Conservation (phyloP, 2,888 invertebrate species). For the Agonopterix alstromeriana region DNA sequence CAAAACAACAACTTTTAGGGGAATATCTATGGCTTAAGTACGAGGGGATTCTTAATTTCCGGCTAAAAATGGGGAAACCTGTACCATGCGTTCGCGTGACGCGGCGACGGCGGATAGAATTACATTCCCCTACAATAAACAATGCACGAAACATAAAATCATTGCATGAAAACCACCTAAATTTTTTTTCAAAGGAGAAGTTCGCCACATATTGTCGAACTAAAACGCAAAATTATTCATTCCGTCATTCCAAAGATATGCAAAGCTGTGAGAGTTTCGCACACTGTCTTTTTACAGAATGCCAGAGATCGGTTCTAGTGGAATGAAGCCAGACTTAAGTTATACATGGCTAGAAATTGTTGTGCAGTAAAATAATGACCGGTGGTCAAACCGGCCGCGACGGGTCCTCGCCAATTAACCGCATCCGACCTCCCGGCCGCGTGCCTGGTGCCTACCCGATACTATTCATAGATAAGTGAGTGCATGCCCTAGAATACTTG, state of each 20-base stretch:
- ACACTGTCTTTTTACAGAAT: too few species aligned
- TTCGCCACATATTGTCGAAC: neutral
- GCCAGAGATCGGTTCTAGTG: too few species aligned
- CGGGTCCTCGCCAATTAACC: constrained; percentile 69
- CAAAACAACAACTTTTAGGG: constrained; percentile 50
- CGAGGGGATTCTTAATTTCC: constrained; percentile 63
- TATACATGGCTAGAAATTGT: constrained; percentile 41
- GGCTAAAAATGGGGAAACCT: constrained; percentile 49
- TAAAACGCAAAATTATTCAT: neutral
- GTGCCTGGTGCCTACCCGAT: constrained; percentile 34
- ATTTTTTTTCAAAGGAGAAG: too few species aligned
- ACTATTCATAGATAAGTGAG: constrained; percentile 41
- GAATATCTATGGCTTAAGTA: constrained; percentile 17
- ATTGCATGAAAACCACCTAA: too few species aligned
- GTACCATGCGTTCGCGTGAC: constrained; percentile 22
- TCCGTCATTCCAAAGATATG: neutral
- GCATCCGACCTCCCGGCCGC: constrained; percentile 60
- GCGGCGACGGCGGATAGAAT: constrained; percentile 17
- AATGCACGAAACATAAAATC: neutral
- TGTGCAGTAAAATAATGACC: constrained; percentile 56
- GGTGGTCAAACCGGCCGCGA: constrained; percentile 55
- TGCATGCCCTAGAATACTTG: constrained; percentile 15
- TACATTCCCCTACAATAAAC: constrained; percentile 9
- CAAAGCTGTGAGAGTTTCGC: neutral
- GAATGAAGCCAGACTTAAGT: constrained; percentile 3